These are phyloP conservation scores for Caenorhabditis latens DNA, from an alignment of 1,140 invertebrate species.

Conservation along the genomic window DNA sequence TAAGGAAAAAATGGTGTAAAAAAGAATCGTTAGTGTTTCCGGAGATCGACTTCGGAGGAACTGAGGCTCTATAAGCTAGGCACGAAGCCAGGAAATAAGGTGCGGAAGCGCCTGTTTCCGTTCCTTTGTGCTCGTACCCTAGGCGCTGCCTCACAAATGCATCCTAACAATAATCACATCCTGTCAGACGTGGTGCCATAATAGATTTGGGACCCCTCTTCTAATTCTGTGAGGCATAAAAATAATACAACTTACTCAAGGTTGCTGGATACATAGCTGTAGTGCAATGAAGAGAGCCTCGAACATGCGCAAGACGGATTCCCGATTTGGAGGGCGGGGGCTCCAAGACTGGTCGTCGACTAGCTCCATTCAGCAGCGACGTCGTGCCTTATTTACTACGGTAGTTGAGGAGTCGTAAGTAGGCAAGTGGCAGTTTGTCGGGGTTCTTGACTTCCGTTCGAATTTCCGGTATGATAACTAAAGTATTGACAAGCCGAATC, in stretches of 20 bases:
- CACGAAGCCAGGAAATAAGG: slow-evolving; percentile 47
- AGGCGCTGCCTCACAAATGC: slow-evolving; percentile 5
- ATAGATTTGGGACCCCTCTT: slow-evolving; percentile 1
- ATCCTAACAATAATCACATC: slow-evolving; percentile 56
- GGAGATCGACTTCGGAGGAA: slow-evolving; percentile 53
- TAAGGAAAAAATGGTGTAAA: slow-evolving; percentile 7
- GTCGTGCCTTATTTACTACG: slow-evolving; percentile 24
- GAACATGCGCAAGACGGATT: not conserved
- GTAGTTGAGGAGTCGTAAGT: slow-evolving; percentile 39
- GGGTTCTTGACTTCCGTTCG: slow-evolving; percentile 31
- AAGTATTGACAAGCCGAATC: slow-evolving; percentile 23
- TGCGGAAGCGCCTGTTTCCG: slow-evolving; percentile 54
- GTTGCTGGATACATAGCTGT: slow-evolving; percentile 48
- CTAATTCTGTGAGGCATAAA: slow-evolving; percentile 37
- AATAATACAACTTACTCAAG: slow-evolving; percentile 46
- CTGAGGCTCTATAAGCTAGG: slow-evolving; percentile 31
- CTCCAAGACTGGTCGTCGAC: not conserved
- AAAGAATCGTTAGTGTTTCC: slow-evolving; percentile 53
- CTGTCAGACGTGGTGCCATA: slow-evolving; percentile 40
- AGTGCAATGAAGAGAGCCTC: slow-evolving; percentile 46
- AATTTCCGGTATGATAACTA: slow-evolving; percentile 54
- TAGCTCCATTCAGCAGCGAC: slow-evolving; percentile 49
- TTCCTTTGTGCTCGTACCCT: slow-evolving; percentile 54
- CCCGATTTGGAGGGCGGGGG: slow-evolving; percentile 37
- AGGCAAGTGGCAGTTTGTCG: slow-evolving; percentile 37